Conservation (phyloP, 2,888 invertebrate species). For the Cremastinae sp. region DNA sequence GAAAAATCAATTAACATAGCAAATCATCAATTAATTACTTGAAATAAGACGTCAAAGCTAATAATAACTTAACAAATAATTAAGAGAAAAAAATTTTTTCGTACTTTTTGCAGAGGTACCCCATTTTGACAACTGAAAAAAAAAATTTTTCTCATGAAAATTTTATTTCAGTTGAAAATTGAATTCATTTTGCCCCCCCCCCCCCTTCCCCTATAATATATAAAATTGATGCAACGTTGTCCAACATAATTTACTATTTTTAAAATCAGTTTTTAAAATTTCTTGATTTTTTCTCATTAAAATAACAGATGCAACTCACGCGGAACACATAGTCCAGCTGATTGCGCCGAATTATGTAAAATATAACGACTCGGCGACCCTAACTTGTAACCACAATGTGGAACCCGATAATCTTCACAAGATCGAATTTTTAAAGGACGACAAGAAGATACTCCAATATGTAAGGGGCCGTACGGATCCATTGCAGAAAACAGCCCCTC, state of each 20-base stretch:
- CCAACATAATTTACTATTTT: constrained; percentile 3
- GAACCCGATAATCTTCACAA: constrained; percentile 88
- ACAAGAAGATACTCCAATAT: constrained; percentile 90
- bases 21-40: too few species aligned
- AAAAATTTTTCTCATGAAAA: too few species aligned
- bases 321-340: constrained; percentile 81
- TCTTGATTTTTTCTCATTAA: constrained; percentile 10
- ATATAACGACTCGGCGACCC: constrained; percentile 86
- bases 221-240: neutral
- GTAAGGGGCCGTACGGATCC: constrained; percentile 85
- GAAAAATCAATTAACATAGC: too few species aligned
- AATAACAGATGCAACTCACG: constrained; percentile 65
- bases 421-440: constrained; percentile 87
- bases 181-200: too few species aligned
- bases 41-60: too few species aligned
- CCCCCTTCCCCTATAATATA: too few species aligned
- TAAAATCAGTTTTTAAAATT: constrained; percentile 33
- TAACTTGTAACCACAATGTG: constrained; percentile 89
- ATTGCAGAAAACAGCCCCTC: constrained; percentile 58
- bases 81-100: too few species aligned
- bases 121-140: too few species aligned
- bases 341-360: constrained; percentile 88
- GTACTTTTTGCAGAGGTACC: too few species aligned
- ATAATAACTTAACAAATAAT: too few species aligned
- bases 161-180: too few species aligned